Evolutionary conservation across 2,888 invertebrate genomes (phyloP).

Genomic region (Orchestes rusci): DNA sequence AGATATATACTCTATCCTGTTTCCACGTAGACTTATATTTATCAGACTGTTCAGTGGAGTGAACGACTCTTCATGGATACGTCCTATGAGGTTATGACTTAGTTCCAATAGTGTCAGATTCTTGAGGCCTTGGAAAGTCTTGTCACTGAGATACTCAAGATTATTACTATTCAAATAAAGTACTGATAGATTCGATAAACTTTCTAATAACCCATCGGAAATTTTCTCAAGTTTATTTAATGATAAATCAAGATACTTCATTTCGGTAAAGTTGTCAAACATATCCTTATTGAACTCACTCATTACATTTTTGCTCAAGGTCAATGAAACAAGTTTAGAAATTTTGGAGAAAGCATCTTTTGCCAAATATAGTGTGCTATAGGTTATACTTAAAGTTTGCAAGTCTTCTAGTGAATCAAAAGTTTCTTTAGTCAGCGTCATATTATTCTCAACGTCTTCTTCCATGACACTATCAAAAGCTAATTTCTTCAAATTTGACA

Average conservation of each 20-base stretch:
- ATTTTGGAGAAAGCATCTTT: slow-evolving; percentile 27
- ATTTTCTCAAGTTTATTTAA: slow-evolving; percentile 50
- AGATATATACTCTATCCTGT: slow-evolving; percentile 50
- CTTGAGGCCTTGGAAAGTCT: slow-evolving; percentile 56
- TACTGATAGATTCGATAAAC: slow-evolving; percentile 53
- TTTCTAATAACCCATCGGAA: slow-evolving; percentile 31
- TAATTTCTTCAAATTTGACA: slow-evolving; percentile 32
- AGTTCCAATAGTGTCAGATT: slow-evolving; percentile 62
- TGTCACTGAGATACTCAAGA: slow-evolving; percentile 40
- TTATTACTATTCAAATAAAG: slow-evolving; percentile 60
- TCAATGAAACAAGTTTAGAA: slow-evolving; percentile 27
- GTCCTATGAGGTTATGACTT: slow-evolving; percentile 57
- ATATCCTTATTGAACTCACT: slow-evolving; percentile 47
- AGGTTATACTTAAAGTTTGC: slow-evolving; percentile 10
- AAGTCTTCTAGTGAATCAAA: slow-evolving; percentile 13
- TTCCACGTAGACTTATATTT: slow-evolving; percentile 28
- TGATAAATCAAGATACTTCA: slow-evolving; percentile 62
- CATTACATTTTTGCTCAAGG: slow-evolving; percentile 27
- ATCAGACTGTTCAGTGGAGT: slow-evolving; percentile 26
- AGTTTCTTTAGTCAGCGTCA: slow-evolving; percentile 15
- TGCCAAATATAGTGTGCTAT: slow-evolving; percentile 14
- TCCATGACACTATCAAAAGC: slow-evolving; percentile 17
- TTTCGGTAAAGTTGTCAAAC: slow-evolving; percentile 56
- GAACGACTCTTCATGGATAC: slow-evolving; percentile 56
- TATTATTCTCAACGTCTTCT: not conserved